Evolutionary conservation across 1,140 invertebrate species (phyloP).

Genomic region (Octopus sinensis): DNA sequence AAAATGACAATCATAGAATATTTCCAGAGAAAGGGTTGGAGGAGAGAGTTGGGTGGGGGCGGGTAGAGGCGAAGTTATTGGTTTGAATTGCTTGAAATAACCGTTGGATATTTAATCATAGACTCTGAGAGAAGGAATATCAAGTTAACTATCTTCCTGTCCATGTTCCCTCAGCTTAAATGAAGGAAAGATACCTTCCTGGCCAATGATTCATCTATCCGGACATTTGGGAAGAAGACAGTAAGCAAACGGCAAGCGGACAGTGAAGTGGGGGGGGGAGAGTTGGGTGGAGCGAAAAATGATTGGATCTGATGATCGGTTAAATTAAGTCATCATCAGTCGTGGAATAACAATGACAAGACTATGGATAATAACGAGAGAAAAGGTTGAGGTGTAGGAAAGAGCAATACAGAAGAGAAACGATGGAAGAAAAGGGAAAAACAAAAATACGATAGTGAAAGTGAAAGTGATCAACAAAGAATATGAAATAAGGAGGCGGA

Average conservation of each 20-base stretch:
- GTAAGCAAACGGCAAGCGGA: too few species aligned
- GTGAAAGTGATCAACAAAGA: background rate
- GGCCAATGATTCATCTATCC: too few species aligned
- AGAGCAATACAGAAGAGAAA: background rate
- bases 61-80: too few species aligned
- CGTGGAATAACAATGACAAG: background rate
- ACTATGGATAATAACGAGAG: background rate
- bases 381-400: background rate
- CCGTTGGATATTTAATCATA: background rate
- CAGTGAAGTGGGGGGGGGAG: too few species aligned
- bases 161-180: background rate
- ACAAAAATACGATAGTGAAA: background rate
- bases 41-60: too few species aligned
- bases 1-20: background rate
- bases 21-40: too few species aligned
- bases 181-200: background rate
- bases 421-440: background rate
- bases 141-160: slow-evolving; percentile 9
- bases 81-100: too few species aligned
- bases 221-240: too few species aligned
- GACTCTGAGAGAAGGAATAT: background rate
- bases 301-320: background rate
- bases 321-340: slow-evolving; percentile 8
- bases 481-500: background rate
- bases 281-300: background rate